Evolutionary conservation across 2,888 invertebrate genomes (phyloP).

Genomic region (Augochlorella aurata): DNA sequence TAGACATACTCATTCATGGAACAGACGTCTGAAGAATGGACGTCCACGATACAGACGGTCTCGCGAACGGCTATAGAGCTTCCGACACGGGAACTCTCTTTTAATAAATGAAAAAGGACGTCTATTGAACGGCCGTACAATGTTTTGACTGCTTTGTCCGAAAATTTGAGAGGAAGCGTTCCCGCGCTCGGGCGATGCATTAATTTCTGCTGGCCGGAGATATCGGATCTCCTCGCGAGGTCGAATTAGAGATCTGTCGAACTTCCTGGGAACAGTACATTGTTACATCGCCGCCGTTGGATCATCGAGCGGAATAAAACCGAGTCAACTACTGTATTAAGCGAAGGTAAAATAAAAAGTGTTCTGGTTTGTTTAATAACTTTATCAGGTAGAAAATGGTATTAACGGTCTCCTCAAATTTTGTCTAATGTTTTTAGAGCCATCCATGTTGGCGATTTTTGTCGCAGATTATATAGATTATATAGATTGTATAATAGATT

Average conservation of each 20-base stretch:
- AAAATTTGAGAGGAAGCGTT: neutral
- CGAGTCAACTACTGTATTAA: too few relatives aligned
- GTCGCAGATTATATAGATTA: too few relatives aligned
- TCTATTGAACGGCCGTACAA: neutral
- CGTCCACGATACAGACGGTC: constrained; percentile 23
- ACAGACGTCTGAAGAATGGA: constrained; percentile 44
- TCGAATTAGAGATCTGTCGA: neutral
- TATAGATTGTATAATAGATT: too few relatives aligned
- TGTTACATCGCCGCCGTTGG: neutral
- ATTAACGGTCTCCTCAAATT: too few relatives aligned
- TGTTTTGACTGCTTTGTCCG: constrained; percentile 4
- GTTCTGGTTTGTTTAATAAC: too few relatives aligned
- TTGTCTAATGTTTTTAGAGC: too few relatives aligned
- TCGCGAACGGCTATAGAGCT: constrained; percentile 33
- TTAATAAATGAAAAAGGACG: constrained; percentile 22
- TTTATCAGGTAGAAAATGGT: too few relatives aligned
- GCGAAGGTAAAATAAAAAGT: too few relatives aligned
- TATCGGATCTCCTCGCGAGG: neutral
- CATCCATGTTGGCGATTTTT: too few relatives aligned
- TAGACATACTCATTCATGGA: constrained; percentile 27
- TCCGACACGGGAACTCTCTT: constrained; percentile 25
- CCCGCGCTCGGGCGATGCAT: neutral
- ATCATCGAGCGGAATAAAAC: too few relatives aligned
- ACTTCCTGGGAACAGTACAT: too few relatives aligned
- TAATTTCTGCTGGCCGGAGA: neutral